Conservation (phyloP, 1,140 invertebrate genomes). For the Musca domestica region DNA sequence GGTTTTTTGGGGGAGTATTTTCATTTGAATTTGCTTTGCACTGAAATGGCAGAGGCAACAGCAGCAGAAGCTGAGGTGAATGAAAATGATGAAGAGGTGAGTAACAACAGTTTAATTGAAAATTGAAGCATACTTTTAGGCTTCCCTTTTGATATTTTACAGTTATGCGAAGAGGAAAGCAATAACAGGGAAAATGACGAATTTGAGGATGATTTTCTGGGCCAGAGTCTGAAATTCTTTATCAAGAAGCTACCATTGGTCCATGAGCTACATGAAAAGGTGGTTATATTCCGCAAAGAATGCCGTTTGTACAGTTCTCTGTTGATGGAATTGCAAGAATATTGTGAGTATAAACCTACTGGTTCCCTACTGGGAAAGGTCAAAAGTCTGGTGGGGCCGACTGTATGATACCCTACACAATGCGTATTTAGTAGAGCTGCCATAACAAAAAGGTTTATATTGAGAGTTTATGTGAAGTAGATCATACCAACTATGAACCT, state of each 20-base stretch:
- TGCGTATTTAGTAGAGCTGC: too few relatives aligned
- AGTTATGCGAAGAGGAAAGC: not conserved
- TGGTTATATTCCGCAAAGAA: conserved; percentile 41
- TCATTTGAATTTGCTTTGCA: conserved; percentile 13
- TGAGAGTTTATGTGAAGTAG: too few relatives aligned
- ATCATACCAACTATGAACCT: too few relatives aligned
- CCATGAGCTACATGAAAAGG: conserved; percentile 38
- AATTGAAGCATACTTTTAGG: conserved; percentile 35
- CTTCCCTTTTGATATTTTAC: not conserved
- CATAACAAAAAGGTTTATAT: too few relatives aligned
- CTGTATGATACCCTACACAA: too few relatives aligned
- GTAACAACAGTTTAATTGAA: not conserved
- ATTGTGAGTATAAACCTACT: conserved; percentile 33
- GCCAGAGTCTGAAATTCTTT: conserved; percentile 28
- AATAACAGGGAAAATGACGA: too few relatives aligned
- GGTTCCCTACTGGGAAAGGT: too few relatives aligned
- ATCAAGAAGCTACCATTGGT: conserved; percentile 38
- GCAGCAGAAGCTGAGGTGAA: not conserved
- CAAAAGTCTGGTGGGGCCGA: too few relatives aligned
- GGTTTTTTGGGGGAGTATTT: conserved; percentile 50
- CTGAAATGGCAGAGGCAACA: too few relatives aligned
- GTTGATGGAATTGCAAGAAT: conserved; percentile 31
- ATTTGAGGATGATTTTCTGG: too few relatives aligned
- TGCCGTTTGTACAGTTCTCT: conserved; percentile 36
- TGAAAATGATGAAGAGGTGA: conserved; percentile 14